Percentiles rank a stretch among this genome's conserved stretches.
Evolutionary conservation across 1,140 invertebrate species (phyloP).

Genomic region (Papilio dardanus): DNA sequence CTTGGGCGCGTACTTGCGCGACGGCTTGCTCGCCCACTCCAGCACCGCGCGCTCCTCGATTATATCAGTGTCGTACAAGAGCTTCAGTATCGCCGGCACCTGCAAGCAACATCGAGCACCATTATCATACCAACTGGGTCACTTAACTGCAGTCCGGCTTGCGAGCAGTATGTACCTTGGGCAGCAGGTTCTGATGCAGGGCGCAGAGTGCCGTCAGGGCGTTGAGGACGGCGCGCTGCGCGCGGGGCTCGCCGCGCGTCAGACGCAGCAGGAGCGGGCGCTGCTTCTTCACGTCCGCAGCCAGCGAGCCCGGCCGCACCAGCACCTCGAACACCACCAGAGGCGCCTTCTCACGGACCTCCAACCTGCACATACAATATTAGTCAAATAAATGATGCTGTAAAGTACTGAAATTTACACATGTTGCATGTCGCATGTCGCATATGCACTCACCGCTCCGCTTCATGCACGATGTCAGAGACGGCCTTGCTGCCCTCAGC

Average conservation of each 20-base stretch:
- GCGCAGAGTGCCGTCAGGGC: conserved; percentile 97
- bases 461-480: conserved; percentile 95
- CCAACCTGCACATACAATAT: conserved; percentile 84
- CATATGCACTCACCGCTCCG: conserved; percentile 85
- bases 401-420: not conserved
- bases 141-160: too few species aligned
- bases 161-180: conserved; percentile 88
- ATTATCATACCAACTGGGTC: too few species aligned
- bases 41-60: conserved; percentile 96
- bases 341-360: conserved; percentile 96
- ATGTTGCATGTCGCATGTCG: not conserved
- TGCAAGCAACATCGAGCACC: not conserved
- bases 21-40: conserved; percentile 97
- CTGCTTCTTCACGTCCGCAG: conserved; percentile 89
- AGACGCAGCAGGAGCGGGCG: conserved; percentile 91
- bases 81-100: conserved; percentile 68
- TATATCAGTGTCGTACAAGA: conserved; percentile 97
- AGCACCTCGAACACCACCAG: conserved; percentile 96
- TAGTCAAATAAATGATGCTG: not conserved
- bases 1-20: conserved; percentile 96
- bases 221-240: conserved; percentile 97
- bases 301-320: conserved; percentile 90
- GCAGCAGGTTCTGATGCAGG: conserved; percentile 89
- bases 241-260: conserved; percentile 93
- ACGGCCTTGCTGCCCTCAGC: conserved; percentile 85